A percentile compares a stretch with the other conserved stretches of the same genome.
Evolutionary conservation across 2,113 vertebrate species (phyloP).

Genomic region (Bufo bufo): DNA sequence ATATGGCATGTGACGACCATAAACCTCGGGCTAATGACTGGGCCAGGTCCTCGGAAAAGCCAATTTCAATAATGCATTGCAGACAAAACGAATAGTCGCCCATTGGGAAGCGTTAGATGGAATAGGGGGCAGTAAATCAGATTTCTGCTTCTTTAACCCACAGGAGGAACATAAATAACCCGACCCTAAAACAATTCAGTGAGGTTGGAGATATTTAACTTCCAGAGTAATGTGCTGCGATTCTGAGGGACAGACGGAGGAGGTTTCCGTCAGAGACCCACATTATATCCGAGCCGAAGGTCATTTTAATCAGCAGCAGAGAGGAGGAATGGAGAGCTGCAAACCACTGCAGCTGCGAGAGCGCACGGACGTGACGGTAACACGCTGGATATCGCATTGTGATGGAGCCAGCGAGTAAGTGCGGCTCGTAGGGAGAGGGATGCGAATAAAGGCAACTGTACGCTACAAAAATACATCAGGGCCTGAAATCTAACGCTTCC

Average conservation of each 20-base stretch:
- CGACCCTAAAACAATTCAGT: conserved; percentile 23
- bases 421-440: background rate
- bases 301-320: conserved; percentile 35
- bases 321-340: background rate
- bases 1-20: background rate
- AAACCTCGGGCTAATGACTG: background rate
- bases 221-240: background rate
- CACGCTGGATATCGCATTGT: conserved; percentile 22
- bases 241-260: conserved; percentile 34
- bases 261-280: conserved; percentile 1
- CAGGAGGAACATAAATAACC: conserved; percentile 41
- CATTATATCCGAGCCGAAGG: conserved; percentile 23
- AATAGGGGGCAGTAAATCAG: conserved; percentile 40
- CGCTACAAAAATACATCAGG: background rate
- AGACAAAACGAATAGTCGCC: background rate
- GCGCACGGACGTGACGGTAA: background rate
- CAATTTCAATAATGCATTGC: conserved; percentile 48
- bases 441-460: background rate
- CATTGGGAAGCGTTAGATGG: background rate
- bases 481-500: conserved; percentile 1
- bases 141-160: conserved; percentile 34
- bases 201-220: conserved; percentile 23
- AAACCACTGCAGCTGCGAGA: background rate
- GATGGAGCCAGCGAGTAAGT: background rate
- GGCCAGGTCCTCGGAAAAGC: background rate